Evolutionary conservation across 2,113 vertebrate genomes (phyloP).

Genomic region (Dryoscopus gambensis): DNA sequence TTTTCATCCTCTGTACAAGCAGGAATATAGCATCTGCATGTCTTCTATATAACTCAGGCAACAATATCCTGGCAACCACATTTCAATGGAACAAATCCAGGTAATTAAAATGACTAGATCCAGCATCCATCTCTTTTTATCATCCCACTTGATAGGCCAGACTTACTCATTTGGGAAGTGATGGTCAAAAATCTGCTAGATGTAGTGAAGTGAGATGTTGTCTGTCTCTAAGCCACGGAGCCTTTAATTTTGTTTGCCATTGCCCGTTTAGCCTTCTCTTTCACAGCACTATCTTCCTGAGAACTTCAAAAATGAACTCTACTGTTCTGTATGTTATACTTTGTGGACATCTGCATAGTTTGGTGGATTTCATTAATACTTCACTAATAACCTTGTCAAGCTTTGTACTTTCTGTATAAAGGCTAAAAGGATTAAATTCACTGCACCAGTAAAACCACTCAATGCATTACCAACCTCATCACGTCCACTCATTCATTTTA

Average conservation of each 20-base stretch:
- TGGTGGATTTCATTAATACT: background rate
- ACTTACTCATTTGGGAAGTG: background rate
- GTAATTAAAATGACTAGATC: slow-evolving; percentile 63
- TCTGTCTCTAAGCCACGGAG: background rate
- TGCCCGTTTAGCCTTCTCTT: background rate
- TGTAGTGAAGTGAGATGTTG: background rate
- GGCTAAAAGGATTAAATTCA: background rate
- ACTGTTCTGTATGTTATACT: background rate
- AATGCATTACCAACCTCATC: background rate
- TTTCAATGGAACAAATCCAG: slow-evolving; percentile 67
- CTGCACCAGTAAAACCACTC: background rate
- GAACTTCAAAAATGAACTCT: background rate
- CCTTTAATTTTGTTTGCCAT: background rate
- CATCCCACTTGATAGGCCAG: slow-evolving; percentile 37
- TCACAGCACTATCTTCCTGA: background rate
- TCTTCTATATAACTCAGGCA: slow-evolving; percentile 69
- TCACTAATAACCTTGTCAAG: background rate
- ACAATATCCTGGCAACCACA: slow-evolving; percentile 86
- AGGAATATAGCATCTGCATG: slow-evolving; percentile 51
- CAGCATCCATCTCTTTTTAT: slow-evolving; percentile 50
- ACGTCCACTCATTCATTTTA: background rate
- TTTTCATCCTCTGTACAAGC: slow-evolving; percentile 31
- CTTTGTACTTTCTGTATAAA: background rate
- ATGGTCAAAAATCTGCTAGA: background rate
- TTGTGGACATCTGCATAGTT: background rate